phyloP scores from a whole-genome alignment of 1,140 invertebrate genomes.

The Drosophila insularis region DNA sequence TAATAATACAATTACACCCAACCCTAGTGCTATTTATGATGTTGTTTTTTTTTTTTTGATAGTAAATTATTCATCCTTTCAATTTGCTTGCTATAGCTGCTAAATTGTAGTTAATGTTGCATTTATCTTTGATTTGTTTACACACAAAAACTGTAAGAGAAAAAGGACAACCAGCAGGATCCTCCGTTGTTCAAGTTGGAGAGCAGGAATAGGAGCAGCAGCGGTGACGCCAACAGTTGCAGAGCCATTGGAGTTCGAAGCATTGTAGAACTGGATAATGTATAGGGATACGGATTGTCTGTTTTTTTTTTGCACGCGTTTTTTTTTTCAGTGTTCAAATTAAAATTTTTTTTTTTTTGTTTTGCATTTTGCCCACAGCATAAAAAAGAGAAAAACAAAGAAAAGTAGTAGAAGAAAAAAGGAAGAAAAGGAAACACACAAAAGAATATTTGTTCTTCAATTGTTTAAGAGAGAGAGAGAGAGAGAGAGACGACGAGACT shows the following conservation, averaged over 20 bases:
- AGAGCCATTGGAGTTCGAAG: constrained; percentile 42
- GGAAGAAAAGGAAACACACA: constrained; percentile 81
- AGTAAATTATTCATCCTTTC: background rate
- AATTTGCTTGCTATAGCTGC: background rate
- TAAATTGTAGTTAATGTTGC: constrained; percentile 14
- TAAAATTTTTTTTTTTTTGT: constrained; percentile 18
- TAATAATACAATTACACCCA: constrained; percentile 21
- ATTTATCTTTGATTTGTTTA: constrained; percentile 19
- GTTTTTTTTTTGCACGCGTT: constrained; percentile 52
- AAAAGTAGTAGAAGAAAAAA: constrained; percentile 81
- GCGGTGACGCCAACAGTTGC: constrained; percentile 34
- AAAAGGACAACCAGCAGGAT: constrained; percentile 39
- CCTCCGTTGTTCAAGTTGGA: constrained; percentile 29
- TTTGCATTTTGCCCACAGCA: constrained; percentile 62
- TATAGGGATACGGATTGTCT: constrained; percentile 65
- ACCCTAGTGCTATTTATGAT: constrained; percentile 10
- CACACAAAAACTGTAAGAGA: constrained; percentile 15
- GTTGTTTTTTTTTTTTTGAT: background rate
- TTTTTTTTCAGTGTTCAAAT: constrained; percentile 49
- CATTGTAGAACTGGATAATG: constrained; percentile 36
- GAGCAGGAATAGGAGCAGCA: constrained; percentile 17
- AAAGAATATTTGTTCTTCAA: constrained; percentile 71
- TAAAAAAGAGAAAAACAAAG: constrained; percentile 77
- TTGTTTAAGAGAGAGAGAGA: constrained; percentile 26
- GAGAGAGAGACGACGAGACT: constrained; percentile 16